phyloP scores from a whole-genome alignment of 2,888 invertebrate genomes.

The Nysson spinosus region DNA sequence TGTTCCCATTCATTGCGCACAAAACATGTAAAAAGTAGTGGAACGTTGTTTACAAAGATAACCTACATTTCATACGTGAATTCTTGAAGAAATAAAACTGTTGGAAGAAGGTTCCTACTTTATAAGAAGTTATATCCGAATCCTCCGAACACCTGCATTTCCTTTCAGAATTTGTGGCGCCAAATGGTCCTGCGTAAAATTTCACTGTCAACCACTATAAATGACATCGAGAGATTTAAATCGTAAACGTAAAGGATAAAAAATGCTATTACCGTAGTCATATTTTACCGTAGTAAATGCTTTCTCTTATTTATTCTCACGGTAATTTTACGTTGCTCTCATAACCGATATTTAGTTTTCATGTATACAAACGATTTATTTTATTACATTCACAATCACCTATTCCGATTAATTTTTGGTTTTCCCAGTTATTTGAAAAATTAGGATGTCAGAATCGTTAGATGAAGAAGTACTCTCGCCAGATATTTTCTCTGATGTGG shows the following conservation, averaged over 20 bases:
- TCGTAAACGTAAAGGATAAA: neutral
- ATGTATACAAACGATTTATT: neutral
- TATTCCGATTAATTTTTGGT: neutral
- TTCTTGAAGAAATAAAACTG: too few species aligned
- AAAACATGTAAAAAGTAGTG: too few species aligned
- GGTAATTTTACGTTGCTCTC: neutral
- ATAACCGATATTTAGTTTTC: neutral
- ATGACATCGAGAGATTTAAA: too few species aligned
- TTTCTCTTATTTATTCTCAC: too few species aligned
- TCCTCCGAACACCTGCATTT: too few species aligned
- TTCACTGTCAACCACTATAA: neutral
- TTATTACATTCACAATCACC: neutral
- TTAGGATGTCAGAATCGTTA: slow-evolving; percentile 62
- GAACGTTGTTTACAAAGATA: too few species aligned
- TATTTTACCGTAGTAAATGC: too few species aligned
- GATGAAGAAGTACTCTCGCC: slow-evolving; percentile 64
- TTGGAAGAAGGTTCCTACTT: too few species aligned
- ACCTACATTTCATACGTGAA: too few species aligned
- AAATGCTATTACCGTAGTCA: neutral
- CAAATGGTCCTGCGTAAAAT: neutral
- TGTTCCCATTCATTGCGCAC: too few species aligned
- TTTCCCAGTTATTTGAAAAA: slow-evolving; percentile 3
- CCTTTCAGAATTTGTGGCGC: too few species aligned
- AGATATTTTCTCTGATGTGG: slow-evolving; percentile 66
- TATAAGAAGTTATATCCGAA: too few species aligned